Evolutionary conservation across 1,140 invertebrate genomes (phyloP), one percentile per base, ranked within the genome.

Genomic region (Drosophila carrolli): DNA sequence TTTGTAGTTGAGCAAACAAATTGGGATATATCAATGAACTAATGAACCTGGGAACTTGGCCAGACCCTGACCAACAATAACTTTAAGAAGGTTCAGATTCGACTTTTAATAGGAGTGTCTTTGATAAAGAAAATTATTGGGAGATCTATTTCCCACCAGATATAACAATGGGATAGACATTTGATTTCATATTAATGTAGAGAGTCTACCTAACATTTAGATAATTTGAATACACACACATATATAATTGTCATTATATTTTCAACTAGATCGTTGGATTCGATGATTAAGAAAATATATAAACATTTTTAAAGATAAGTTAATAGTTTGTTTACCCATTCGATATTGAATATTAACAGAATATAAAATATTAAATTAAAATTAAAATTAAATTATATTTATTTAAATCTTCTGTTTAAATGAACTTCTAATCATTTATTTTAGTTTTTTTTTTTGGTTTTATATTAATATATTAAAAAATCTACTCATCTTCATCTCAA

Each of bases 1-100:
- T 32, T 23, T 23, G 44, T 47, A 47, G 56, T 40, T 14, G 35
- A n/a, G 57, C 35, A 67, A 62, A 63, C 63, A 62, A 48, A 50
- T 67, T 62, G 38, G 9, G 58, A 50, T 48, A 67, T 63, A 63
- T 62, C 58, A 67, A 62, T 63, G 37, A 62, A 63, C 57, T 61
- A 63, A 67, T 51, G 44, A 23, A 63, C 32, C 62, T 66, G 59
- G 44, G 35, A 67, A 48, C 41, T 14, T 13, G 10, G 8, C 13
- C 6, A 37, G 29, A 14, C 60, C 65, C 44, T 68, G 60, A 66
- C 60, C 65, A 29, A 23, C 14, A 38, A 53, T 65, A 65, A 68
- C 47, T 47, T 29, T 4, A 11, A 9, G 7, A 14, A 10, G 27
- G 19, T 35, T 60, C 11, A 11, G 13, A 23, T 59, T 19, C 1